These are phyloP conservation scores for Dastarcus helophoroides DNA, from an alignment of 2,888 invertebrate genomes.

Conservation along the genomic window DNA sequence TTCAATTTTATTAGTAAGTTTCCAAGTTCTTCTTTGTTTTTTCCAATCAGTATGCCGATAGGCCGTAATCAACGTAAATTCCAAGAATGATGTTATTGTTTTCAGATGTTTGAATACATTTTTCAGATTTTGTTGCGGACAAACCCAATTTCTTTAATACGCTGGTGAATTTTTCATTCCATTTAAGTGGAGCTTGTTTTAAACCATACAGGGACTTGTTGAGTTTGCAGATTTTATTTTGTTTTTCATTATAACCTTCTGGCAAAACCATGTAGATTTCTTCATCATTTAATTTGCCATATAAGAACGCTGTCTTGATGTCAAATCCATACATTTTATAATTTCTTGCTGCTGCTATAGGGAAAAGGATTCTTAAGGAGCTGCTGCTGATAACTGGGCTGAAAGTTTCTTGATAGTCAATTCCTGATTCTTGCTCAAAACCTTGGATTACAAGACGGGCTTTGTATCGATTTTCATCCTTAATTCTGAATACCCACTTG, in stretches of 20 bases:
- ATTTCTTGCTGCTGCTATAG: slow-evolving; percentile 2
- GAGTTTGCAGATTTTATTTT: slow-evolving; percentile 6
- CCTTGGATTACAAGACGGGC: slow-evolving; percentile 16
- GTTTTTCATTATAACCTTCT: slow-evolving; percentile 8
- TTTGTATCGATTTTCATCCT: slow-evolving; percentile 15
- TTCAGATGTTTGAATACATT: slow-evolving; percentile 1
- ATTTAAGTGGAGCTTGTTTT: no score
- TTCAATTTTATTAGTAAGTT: neutral
- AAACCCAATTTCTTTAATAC: slow-evolving; percentile 2
- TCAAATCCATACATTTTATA: neutral
- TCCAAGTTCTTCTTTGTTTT: slow-evolving; percentile 1
- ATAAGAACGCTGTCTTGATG: slow-evolving; percentile 6
- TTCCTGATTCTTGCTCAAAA: slow-evolving; percentile 12
- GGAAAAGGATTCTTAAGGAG: slow-evolving; percentile 9
- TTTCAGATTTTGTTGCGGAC: neutral
- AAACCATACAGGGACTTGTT: slow-evolving; percentile 10
- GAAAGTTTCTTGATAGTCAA: slow-evolving; percentile 10
- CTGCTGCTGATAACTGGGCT: slow-evolving; percentile 8
- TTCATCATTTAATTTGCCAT: slow-evolving; percentile 4
- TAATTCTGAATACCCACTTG: slow-evolving; percentile 6
- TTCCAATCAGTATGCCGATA: no score
- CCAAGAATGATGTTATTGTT: slow-evolving; percentile 1
- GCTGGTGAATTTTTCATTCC: slow-evolving; percentile 9
- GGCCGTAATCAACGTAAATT: slow-evolving; percentile 5
- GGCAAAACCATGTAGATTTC: slow-evolving; percentile 6